phyloP scores from a whole-genome alignment of 2,888 invertebrate genomes.

The Dendrolimus pini region DNA sequence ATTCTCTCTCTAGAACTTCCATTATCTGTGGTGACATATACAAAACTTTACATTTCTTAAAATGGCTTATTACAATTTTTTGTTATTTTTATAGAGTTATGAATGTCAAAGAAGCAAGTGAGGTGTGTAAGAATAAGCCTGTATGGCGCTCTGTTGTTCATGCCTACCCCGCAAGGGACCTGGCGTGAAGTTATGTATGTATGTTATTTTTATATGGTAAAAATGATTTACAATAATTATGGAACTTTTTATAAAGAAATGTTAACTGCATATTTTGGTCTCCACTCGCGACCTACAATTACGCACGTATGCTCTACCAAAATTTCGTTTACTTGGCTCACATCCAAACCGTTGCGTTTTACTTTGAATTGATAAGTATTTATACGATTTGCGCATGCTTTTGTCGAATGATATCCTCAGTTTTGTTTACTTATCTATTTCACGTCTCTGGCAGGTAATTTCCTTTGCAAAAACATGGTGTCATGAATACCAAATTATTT shows the following conservation, averaged over 20 bases:
- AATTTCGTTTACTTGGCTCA: slow-evolving; percentile 44
- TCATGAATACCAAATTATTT: slow-evolving; percentile 4
- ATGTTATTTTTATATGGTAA: too few relatives aligned
- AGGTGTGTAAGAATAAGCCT: too few relatives aligned
- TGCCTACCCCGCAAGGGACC: too few relatives aligned
- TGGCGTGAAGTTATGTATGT: too few relatives aligned
- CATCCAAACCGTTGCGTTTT: slow-evolving; percentile 46
- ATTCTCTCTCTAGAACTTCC: too few relatives aligned
- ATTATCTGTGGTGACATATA: too few relatives aligned
- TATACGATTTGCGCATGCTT: slow-evolving; percentile 45
- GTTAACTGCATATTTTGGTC: background rate
- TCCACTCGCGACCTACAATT: slow-evolving; percentile 21
- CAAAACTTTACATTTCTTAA: too few relatives aligned
- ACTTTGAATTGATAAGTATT: slow-evolving; percentile 53
- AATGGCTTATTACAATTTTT: too few relatives aligned
- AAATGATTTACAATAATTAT: too few relatives aligned
- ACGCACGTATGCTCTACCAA: slow-evolving; percentile 41
- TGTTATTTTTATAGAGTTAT: too few relatives aligned
- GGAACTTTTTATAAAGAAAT: background rate
- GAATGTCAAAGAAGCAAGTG: too few relatives aligned
- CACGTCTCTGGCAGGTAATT: slow-evolving; percentile 8
- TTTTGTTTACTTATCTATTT: slow-evolving; percentile 31
- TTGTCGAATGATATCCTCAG: slow-evolving; percentile 42
- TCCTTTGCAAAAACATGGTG: slow-evolving; percentile 2
- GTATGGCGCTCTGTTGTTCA: too few relatives aligned